A percentile compares a stretch with the other conserved stretches of the same genome.
These are phyloP conservation scores for Trichogramma pretiosum DNA, from an alignment of 1,140 invertebrate species.

Conservation along the genomic window DNA sequence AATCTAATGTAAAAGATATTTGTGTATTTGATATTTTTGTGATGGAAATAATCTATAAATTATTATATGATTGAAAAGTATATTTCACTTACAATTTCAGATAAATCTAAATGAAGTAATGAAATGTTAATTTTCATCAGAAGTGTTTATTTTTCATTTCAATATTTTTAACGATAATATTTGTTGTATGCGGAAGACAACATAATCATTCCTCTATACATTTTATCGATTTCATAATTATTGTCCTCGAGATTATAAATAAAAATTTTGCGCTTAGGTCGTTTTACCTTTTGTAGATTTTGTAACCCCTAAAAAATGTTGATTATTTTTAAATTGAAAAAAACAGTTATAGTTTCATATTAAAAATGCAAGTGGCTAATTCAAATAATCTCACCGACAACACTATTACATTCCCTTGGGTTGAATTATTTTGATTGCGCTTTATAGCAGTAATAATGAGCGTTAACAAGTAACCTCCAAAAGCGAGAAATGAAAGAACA, in stretches of 20 bases:
- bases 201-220: slow-evolving; percentile 40
- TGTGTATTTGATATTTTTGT: no score
- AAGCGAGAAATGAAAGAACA: slow-evolving; percentile 64
- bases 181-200: slow-evolving; percentile 30
- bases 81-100: no score
- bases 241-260: slow-evolving; percentile 25
- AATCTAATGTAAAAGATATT: no score
- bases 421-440: slow-evolving; percentile 31
- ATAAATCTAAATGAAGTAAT: no score
- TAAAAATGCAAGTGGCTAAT: slow-evolving; percentile 5
- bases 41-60: no score
- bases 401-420: slow-evolving; percentile 31
- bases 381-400: slow-evolving; percentile 31
- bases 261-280: slow-evolving; percentile 29
- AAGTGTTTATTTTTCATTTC: no score
- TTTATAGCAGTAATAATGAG: slow-evolving; percentile 63
- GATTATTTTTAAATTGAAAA: slow-evolving; percentile 3
- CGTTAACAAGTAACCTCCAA: slow-evolving; percentile 67
- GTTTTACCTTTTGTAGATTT: slow-evolving; percentile 27
- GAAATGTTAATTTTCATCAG: no score
- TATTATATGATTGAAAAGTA: no score
- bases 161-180: neutral
- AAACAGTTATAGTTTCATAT: slow-evolving; percentile 4
- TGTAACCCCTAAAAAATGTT: slow-evolving; percentile 20
- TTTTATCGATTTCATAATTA: slow-evolving; percentile 27